These are phyloP conservation scores for Prinia subflava DNA, from an alignment of 2,113 vertebrate genomes.

Conservation along the genomic window DNA sequence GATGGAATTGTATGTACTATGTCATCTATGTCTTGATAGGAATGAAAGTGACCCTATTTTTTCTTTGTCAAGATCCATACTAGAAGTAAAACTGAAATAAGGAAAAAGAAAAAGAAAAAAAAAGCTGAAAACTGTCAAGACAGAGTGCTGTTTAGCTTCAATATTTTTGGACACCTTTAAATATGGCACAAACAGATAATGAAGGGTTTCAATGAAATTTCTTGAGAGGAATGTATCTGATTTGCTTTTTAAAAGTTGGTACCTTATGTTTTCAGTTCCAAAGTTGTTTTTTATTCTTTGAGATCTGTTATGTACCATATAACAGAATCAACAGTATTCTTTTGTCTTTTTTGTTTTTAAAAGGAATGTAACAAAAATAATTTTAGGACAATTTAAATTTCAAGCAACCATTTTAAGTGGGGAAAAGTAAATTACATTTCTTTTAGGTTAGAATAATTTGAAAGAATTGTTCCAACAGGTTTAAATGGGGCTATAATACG, in stretches of 20 bases:
- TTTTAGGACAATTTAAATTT: not conserved
- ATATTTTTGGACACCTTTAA: not conserved
- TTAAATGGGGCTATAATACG: not conserved
- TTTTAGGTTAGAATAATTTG: not conserved
- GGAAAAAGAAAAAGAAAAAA: not conserved
- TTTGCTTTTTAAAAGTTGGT: not conserved
- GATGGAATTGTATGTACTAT: not conserved
- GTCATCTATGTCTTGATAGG: not conserved
- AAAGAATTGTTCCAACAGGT: not conserved
- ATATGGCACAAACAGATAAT: not conserved
- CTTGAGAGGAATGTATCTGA: not conserved
- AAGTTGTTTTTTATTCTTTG: not conserved
- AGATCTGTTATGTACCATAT: not conserved
- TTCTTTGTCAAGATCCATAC: not conserved
- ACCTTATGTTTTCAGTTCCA: not conserved
- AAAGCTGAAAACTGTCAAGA: not conserved
- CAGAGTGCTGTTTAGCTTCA: not conserved
- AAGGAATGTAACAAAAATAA: not conserved
- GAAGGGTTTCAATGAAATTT: not conserved
- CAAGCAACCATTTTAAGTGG: not conserved
- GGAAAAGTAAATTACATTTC: not conserved
- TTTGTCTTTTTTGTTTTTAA: not conserved
- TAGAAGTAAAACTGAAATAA: not conserved
- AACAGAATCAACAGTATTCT: not conserved
- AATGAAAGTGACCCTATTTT: not conserved